Base-by-base conservation (phyloP, 2,888 invertebrate genomes). In the Lottia gigantea region DNA sequence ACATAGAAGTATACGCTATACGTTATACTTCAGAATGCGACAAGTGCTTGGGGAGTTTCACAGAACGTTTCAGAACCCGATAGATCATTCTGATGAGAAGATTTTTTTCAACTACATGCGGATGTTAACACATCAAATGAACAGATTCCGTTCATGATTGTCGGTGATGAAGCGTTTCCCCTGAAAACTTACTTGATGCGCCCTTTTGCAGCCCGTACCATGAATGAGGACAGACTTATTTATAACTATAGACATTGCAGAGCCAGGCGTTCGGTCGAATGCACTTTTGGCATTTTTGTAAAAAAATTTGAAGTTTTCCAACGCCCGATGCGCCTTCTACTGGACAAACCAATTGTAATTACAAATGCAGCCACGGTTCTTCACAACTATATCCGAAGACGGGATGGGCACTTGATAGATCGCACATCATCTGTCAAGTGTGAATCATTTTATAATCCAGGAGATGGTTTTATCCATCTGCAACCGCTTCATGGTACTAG, bases 161-260 rank as follows among this genome's bases (percentile, higher is more conserved):
- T 65, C 2, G 70, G 65, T 16, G 70, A 70, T 40, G 65, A 70
- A 55, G 70, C 70, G 15, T 70, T 70, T 55, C 70, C 70, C 15
- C 31, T 70, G 25, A 71, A 67, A 66, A 61, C 19, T 14, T 25
- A 67, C 55, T 6, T 67, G 14, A 67, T 67, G 67, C 19, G 26
- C 8, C 67, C 67, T 11, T 67, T 23, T 26, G 47, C 67, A 23
- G 55, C 67, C 12, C 49, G 55, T 23, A 67, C 67, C 7, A 1
- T 49, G 7, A 26, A 67, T 19, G 15, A 15, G 7, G 7, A 25
- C 11, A 67, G 26, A 4, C 46, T 49, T 11, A 25, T 66, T 25
- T 66, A 66, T 23, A 67, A 67, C 26, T 67, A 67, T 49, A 67
- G 55, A 23, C 67, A 55, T 19, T 67, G 16, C 15, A n/a, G 47